These are phyloP conservation scores for Lacanobia oleracea DNA, from an alignment of 2,888 invertebrate species.

Conservation along the genomic window DNA sequence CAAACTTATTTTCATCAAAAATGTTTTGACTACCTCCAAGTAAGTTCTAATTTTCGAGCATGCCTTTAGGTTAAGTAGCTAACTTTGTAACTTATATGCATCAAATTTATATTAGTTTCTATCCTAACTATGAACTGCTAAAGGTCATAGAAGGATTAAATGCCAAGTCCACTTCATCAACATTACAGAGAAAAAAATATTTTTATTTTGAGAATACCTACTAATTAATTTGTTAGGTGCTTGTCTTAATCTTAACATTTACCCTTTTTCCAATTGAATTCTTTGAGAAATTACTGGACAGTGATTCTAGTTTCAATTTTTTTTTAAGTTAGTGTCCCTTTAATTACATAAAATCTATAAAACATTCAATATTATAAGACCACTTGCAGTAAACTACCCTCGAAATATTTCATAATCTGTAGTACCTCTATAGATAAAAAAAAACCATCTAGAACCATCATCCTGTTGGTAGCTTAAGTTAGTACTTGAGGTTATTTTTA, in stretches of 20 bases:
- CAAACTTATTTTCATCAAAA: background rate
- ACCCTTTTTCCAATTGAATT: too few relatives aligned
- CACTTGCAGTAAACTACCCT: background rate
- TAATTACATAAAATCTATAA: too few relatives aligned
- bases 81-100: constrained; percentile 15
- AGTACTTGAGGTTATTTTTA: constrained; percentile 33
- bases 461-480: background rate
- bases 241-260: background rate
- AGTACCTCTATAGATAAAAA: background rate
- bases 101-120: constrained; percentile 6
- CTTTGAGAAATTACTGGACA: too few relatives aligned
- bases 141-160: background rate
- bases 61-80: constrained; percentile 43
- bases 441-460: too few relatives aligned
- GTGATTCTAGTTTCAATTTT: background rate
- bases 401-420: background rate
- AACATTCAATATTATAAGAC: background rate
- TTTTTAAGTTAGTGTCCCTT: too few relatives aligned
- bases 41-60: constrained; percentile 12
- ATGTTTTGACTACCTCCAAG: constrained; percentile 41
- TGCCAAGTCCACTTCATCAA: background rate
- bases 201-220: background rate
- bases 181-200: background rate
- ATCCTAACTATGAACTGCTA: constrained; percentile 22
- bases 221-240: background rate